Conservation (phyloP, 2,888 invertebrate species). For the Pheosia tremula region DNA sequence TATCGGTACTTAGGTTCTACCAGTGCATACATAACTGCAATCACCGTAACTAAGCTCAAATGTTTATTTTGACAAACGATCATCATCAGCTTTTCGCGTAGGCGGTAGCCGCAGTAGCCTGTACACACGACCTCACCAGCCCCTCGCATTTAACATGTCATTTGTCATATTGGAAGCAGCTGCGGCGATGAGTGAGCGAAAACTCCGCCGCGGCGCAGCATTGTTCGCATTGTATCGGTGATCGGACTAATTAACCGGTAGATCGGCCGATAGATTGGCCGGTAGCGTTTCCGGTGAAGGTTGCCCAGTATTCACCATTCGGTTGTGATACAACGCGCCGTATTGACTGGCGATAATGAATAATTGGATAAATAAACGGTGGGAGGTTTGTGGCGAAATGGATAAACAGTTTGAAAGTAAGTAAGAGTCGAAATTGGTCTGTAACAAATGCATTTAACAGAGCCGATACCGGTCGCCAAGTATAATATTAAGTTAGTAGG, state of each 20-base stretch:
- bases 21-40: not conserved
- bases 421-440: too few relatives aligned
- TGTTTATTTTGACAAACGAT: slow-evolving; percentile 6
- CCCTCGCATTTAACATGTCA: slow-evolving; percentile 36
- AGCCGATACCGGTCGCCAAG: too few relatives aligned
- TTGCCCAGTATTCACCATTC: slow-evolving; percentile 76
- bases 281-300: slow-evolving; percentile 81
- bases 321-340: slow-evolving; percentile 57
- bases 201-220: slow-evolving; percentile 66
- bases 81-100: not conserved
- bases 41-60: not conserved
- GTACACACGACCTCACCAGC: not conserved
- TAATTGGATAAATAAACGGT: slow-evolving; percentile 55
- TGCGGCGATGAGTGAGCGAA: slow-evolving; percentile 79
- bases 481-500: too few relatives aligned
- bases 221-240: slow-evolving; percentile 74
- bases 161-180: slow-evolving; percentile 65
- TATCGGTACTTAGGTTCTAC: too few relatives aligned
- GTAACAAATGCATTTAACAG: too few relatives aligned
- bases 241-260: slow-evolving; percentile 81
- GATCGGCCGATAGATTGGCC: slow-evolving; percentile 77
- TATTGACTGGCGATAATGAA: slow-evolving; percentile 75
- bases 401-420: not conserved
- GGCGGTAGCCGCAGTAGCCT: slow-evolving; percentile 3
- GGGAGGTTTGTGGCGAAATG: slow-evolving; percentile 17